Conservation (phyloP, 2,113 vertebrate genomes). For the Eonycteris spelaea region DNA sequence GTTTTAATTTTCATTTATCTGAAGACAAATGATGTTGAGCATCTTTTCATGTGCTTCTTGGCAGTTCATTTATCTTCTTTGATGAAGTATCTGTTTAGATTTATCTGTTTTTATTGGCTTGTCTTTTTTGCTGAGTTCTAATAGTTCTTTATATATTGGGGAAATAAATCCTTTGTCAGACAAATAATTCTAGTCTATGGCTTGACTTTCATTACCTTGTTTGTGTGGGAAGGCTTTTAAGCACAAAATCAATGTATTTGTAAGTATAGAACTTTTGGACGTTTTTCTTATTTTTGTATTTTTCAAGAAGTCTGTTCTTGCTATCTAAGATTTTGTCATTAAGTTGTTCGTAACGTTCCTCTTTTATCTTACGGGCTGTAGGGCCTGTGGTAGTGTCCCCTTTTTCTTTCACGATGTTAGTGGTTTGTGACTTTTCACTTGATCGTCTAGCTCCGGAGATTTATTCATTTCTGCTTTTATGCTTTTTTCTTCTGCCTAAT, state of each 20-base stretch:
- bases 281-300: background rate
- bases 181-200: background rate
- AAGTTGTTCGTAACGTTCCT: background rate
- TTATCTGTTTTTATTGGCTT: background rate
- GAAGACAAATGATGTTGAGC: background rate
- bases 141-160: background rate
- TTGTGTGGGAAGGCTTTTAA: background rate
- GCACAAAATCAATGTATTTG: background rate
- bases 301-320: background rate
- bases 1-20: background rate
- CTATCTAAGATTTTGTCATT: background rate
- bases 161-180: background rate
- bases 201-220: background rate
- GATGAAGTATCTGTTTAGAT: background rate
- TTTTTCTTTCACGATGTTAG: background rate
- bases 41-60: background rate
- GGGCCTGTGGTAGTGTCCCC: background rate
- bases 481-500: background rate
- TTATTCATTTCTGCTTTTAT: background rate
- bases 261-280: background rate
- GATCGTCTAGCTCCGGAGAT: background rate
- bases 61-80: background rate
- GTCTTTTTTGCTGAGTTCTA: background rate
- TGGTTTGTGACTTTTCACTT: background rate
- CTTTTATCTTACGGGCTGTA: background rate